Evolutionary conservation across 2,888 invertebrate genomes (phyloP).

Genomic region (Tenthredo mesomela): DNA sequence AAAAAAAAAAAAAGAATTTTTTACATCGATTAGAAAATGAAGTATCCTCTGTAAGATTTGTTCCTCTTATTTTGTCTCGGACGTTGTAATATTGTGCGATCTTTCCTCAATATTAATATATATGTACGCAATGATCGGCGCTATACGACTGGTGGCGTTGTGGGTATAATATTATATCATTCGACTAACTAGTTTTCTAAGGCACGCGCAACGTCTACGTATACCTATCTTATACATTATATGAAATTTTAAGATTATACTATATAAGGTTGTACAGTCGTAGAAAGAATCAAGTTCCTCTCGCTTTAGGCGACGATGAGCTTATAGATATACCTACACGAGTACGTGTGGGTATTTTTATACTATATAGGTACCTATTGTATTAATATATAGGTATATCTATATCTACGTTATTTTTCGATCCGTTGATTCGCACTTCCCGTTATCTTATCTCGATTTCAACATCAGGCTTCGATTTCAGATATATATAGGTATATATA

Average conservation of each 20-base stretch:
- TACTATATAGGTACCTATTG: not conserved
- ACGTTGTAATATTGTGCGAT: not conserved
- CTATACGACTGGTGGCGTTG: not conserved
- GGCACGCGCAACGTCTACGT: not conserved
- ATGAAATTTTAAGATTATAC: not conserved
- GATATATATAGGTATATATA: not conserved
- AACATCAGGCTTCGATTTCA: slow-evolving; percentile 3
- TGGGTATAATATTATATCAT: not conserved
- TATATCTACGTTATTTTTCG: not conserved
- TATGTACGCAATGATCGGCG: no score
- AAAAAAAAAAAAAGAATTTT: not conserved
- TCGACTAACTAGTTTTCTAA: not conserved
- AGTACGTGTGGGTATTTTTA: not conserved
- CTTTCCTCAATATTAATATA: not conserved
- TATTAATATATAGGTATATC: not conserved
- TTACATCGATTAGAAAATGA: not conserved
- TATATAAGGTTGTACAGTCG: not conserved
- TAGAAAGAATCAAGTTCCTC: not conserved
- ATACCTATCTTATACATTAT: no score
- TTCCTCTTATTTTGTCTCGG: not conserved
- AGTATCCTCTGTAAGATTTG: not conserved
- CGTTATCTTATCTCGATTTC: slow-evolving; percentile 23
- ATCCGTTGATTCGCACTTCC: slow-evolving; percentile 13
- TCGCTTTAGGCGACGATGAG: not conserved
- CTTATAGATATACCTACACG: not conserved